A percentile compares a stretch with the other conserved stretches of the same genome.
These are phyloP conservation scores for Ambastaia sidthimunki DNA, from an alignment of 2,797 vertebrate genomes.

Conservation along the genomic window DNA sequence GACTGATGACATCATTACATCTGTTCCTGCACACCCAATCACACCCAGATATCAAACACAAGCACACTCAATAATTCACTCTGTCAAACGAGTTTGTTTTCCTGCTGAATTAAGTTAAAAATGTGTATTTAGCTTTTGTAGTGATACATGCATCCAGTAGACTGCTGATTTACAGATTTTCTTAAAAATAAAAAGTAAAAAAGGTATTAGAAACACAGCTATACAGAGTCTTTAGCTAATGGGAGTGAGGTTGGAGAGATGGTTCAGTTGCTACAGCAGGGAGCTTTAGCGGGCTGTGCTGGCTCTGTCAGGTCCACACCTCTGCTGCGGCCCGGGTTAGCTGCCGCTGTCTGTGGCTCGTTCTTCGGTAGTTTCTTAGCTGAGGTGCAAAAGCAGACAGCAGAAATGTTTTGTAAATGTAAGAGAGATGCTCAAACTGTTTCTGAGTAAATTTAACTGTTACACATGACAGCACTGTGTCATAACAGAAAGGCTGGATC, in stretches of 20 bases:
- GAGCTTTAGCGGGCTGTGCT: slow-evolving; percentile 88
- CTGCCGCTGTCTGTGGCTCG: slow-evolving; percentile 87
- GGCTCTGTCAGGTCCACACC: slow-evolving; percentile 96
- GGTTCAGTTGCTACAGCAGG: slow-evolving; percentile 96
- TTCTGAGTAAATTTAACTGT: no score
- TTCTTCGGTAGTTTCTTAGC: slow-evolving; percentile 98
- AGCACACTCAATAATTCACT: not conserved
- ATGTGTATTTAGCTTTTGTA: slow-evolving; percentile 80
- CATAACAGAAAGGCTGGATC: no score
- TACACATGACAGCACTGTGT: no score
- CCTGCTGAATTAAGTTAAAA: slow-evolving; percentile 70
- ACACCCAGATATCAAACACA: slow-evolving; percentile 18
- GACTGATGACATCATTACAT: not conserved
- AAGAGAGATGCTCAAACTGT: not conserved
- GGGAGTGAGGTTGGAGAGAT: slow-evolving; percentile 83
- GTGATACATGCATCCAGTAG: slow-evolving; percentile 91
- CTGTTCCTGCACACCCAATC: not conserved
- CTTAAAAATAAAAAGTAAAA: slow-evolving; percentile 78
- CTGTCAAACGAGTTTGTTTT: slow-evolving; percentile 63
- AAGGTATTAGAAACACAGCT: slow-evolving; percentile 93
- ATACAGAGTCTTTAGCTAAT: slow-evolving; percentile 92
- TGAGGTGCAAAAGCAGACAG: slow-evolving; percentile 63
- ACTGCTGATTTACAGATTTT: slow-evolving; percentile 79
- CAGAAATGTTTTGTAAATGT: not conserved
- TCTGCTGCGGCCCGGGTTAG: slow-evolving; percentile 85